These are phyloP conservation scores for Harpagoxenus sublaevis DNA, from an alignment of 2,888 invertebrate genomes.

Conservation along the genomic window DNA sequence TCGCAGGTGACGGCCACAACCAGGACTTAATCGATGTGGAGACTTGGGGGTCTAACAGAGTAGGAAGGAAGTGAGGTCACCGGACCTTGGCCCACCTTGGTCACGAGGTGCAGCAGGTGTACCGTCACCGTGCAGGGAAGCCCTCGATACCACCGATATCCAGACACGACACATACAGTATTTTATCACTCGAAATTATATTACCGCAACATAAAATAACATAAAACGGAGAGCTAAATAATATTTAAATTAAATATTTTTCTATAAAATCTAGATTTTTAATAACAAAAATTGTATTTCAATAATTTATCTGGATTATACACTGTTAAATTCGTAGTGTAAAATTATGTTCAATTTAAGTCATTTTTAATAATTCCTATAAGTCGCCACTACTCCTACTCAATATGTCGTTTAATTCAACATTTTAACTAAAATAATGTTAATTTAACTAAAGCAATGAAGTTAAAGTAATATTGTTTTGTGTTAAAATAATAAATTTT, in stretches of 20 bases:
- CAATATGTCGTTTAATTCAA: too few species aligned
- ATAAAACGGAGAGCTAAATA: background rate
- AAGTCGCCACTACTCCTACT: too few species aligned
- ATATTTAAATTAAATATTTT: background rate
- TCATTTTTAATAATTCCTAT: too few species aligned
- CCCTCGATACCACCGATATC: constrained; percentile 61
- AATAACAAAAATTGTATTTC: background rate
- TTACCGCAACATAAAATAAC: background rate
- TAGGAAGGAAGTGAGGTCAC: constrained; percentile 82
- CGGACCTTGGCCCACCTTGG: constrained; percentile 80
- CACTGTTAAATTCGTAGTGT: too few species aligned
- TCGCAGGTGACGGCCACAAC: constrained; percentile 78
- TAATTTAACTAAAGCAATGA: too few species aligned
- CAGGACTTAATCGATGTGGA: constrained; percentile 70
- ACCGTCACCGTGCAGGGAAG: constrained; percentile 57
- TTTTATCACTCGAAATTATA: constrained; percentile 3
- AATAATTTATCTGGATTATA: background rate
- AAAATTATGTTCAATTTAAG: too few species aligned
- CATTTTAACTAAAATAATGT: too few species aligned
- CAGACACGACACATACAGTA: constrained; percentile 15
- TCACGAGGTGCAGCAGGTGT: constrained; percentile 74
- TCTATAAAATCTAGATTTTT: background rate
- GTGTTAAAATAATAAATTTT: too few species aligned
- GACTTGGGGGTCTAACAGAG: constrained; percentile 72
- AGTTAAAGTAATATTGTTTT: too few species aligned